Percentiles rank a stretch among this genome's conserved stretches.
These are phyloP conservation scores for Nemapogon koenigi DNA, from an alignment of 2,888 invertebrate genomes.

Conservation along the genomic window DNA sequence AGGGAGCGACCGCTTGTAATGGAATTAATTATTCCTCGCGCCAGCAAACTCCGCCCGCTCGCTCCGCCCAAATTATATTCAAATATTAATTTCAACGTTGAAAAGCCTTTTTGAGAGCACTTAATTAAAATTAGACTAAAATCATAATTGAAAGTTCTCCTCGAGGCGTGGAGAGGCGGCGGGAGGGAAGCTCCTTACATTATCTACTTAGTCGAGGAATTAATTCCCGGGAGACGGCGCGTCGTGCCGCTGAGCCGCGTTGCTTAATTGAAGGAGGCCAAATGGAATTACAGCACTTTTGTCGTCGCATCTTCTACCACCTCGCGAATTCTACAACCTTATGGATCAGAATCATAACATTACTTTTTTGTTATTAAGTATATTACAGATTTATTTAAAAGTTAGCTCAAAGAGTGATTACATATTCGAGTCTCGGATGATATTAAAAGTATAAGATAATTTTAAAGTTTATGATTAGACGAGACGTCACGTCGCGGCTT, in stretches of 20 bases:
- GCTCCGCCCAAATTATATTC: conserved; percentile 63
- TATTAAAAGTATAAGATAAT: conserved; percentile 37
- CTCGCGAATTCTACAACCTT: background rate
- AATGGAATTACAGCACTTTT: conserved; percentile 28
- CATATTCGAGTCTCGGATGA: conserved; percentile 20
- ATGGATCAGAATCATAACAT: background rate
- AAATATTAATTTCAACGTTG: conserved; percentile 65
- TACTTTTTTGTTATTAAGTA: background rate
- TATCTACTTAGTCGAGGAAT: conserved; percentile 60
- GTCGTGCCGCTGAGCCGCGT: conserved; percentile 23
- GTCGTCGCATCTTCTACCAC: conserved; percentile 22
- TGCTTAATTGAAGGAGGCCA: conserved; percentile 46
- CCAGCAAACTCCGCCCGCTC: conserved; percentile 61
- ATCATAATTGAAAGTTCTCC: conserved; percentile 66
- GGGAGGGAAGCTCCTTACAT: conserved; percentile 43
- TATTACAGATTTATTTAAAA: background rate
- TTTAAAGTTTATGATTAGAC: conserved; percentile 56
- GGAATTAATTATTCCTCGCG: conserved; percentile 61
- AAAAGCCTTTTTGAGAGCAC: conserved; percentile 63
- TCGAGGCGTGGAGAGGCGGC: conserved; percentile 57
- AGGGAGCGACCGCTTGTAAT: conserved; percentile 35
- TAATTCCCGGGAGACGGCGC: conserved; percentile 43
- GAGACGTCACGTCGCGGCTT: conserved; percentile 30
- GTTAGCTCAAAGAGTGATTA: conserved; percentile 16
- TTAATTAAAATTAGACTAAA: conserved; percentile 65